Percentiles rank a stretch among this genome's conserved stretches.
phyloP scores from a whole-genome alignment of 2,888 invertebrate genomes.

The Rhingia rostrata region DNA sequence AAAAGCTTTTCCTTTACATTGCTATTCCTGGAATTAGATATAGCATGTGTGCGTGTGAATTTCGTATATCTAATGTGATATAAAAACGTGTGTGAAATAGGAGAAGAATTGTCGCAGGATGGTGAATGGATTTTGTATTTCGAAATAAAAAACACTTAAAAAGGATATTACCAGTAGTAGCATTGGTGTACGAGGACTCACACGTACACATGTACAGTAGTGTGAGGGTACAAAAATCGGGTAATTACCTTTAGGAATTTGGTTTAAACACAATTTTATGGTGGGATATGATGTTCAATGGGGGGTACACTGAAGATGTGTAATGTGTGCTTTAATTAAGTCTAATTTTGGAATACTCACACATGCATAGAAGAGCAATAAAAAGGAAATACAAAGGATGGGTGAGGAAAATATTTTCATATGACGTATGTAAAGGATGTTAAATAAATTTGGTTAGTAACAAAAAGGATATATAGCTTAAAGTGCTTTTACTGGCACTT shows the following conservation, averaged over 20 bases:
- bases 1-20: background rate
- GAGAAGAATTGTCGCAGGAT: constrained; percentile 16
- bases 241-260: constrained; percentile 43
- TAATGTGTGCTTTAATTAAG: background rate
- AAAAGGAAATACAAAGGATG: too few relatives aligned
- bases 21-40: too few relatives aligned
- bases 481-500: too few relatives aligned
- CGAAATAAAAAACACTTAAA: constrained; percentile 19
- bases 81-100: constrained; percentile 29
- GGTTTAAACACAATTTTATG: constrained; percentile 44
- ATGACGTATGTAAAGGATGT: too few relatives aligned
- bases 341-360: background rate
- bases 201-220: background rate
- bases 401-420: too few relatives aligned
- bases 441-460: too few relatives aligned
- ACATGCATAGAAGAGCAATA: too few relatives aligned
- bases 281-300: constrained; percentile 45
- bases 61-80: background rate
- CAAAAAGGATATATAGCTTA: too few relatives aligned
- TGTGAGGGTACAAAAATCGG: constrained; percentile 15
- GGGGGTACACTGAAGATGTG: constrained; percentile 26
- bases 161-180: background rate
- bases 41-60: background rate
- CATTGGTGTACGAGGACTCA: background rate
- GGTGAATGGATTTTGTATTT: background rate